These are phyloP conservation scores for Barbus barbus DNA, from an alignment of 2,113 vertebrate species.

Conservation along the genomic window DNA sequence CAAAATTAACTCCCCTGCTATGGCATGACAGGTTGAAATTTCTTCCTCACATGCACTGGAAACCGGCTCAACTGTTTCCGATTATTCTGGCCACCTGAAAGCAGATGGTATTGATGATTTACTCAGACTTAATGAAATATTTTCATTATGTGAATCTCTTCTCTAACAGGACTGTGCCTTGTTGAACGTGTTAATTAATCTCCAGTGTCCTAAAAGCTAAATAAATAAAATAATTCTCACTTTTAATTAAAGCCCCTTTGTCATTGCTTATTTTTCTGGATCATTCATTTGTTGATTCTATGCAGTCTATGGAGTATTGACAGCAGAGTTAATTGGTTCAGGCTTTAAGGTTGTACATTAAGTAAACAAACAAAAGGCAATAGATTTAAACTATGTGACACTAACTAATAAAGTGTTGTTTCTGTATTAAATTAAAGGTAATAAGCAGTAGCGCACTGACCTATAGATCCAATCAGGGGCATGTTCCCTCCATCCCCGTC, in stretches of 20 bases:
- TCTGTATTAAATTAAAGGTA: not conserved
- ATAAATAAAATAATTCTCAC: slow-evolving; percentile 3
- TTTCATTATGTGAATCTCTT: slow-evolving; percentile 26
- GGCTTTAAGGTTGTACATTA: not conserved
- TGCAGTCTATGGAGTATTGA: not conserved
- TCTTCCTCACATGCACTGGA: slow-evolving; percentile 50
- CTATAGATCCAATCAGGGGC: slow-evolving; percentile 24
- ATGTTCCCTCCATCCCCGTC: slow-evolving; percentile 40
- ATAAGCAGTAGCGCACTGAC: slow-evolving; percentile 33
- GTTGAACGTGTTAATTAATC: slow-evolving; percentile 27
- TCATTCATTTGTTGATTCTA: slow-evolving; percentile 22
- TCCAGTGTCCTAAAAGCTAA: slow-evolving; percentile 11
- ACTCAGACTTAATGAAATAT: not conserved
- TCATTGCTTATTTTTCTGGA: not conserved
- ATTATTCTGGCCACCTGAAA: slow-evolving; percentile 46
- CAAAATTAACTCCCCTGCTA: slow-evolving; percentile 28
- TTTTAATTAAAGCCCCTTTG: slow-evolving; percentile 30
- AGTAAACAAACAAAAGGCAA: slow-evolving; percentile 2
- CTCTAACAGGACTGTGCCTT: not conserved
- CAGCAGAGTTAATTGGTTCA: not conserved
- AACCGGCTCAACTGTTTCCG: slow-evolving; percentile 49
- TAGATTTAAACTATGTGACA: not conserved
- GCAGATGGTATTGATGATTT: not conserved
- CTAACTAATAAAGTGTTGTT: not conserved
- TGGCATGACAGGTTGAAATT: slow-evolving; percentile 50